Conservation (phyloP, 1,140 invertebrate species). For the Cydia pomonella region DNA sequence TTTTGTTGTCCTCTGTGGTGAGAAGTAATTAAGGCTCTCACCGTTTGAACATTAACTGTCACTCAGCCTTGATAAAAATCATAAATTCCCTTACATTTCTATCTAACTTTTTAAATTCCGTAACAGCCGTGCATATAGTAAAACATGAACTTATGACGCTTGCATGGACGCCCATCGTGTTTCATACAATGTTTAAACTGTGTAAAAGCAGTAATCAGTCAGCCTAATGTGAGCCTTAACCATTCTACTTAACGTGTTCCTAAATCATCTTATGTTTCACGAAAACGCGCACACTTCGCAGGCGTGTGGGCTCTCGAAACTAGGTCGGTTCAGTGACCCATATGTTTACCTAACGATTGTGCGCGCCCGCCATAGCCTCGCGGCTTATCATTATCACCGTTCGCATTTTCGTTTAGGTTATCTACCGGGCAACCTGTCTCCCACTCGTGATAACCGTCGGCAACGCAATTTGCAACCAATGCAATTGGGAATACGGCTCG, state of each 20-base stretch:
- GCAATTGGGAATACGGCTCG: constrained; percentile 1
- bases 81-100: not conserved
- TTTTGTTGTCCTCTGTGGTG: too few species aligned
- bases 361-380: constrained; percentile 49
- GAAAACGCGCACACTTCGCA: constrained; percentile 59
- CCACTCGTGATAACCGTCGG: constrained; percentile 42
- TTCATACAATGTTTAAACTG: not conserved
- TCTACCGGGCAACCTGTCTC: constrained; percentile 75
- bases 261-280: constrained; percentile 49
- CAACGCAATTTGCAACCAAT: constrained; percentile 15
- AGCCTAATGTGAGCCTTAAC: not conserved
- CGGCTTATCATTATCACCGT: constrained; percentile 67
- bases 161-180: not conserved
- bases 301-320: constrained; percentile 60
- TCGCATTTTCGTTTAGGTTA: constrained; percentile 75
- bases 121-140: not conserved
- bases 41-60: too few species aligned
- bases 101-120: not conserved
- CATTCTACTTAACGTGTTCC: constrained; percentile 39
- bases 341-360: constrained; percentile 80
- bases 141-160: not conserved
- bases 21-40: too few species aligned
- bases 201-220: not conserved
- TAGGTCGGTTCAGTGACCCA: constrained; percentile 79
- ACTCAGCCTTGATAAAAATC: not conserved